A percentile compares a stretch with the other conserved stretches of the same genome.
phyloP scores from a whole-genome alignment of 1,140 invertebrate species.

The Zaprionus taronus region DNA sequence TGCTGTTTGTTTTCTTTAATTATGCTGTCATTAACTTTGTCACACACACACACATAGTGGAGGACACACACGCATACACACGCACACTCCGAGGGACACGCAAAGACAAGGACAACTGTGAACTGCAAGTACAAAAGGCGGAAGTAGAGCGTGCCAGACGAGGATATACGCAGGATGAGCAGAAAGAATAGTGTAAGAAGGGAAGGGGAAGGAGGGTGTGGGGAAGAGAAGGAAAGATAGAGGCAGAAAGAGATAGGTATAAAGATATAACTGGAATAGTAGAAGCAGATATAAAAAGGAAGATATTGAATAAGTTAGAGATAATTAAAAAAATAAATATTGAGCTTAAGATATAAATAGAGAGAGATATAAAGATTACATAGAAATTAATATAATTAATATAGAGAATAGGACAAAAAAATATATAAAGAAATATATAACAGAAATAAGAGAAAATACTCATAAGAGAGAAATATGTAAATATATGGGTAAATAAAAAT shows the following conservation, averaged over 20 bases:
- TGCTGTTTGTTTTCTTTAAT: conserved; percentile 81
- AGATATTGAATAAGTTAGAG: too few species aligned
- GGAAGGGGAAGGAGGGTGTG: too few species aligned
- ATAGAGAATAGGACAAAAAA: too few species aligned
- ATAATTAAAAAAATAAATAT: too few species aligned
- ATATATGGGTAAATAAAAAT: neutral
- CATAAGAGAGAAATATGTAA: too few species aligned
- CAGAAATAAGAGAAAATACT: too few species aligned
- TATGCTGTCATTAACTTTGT: conserved; percentile 81
- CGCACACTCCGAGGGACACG: neutral
- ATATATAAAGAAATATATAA: too few species aligned
- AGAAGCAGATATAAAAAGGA: too few species aligned
- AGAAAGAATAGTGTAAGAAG: neutral
- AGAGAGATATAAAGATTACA: too few species aligned
- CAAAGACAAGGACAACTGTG: conserved; percentile 12
- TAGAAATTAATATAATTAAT: too few species aligned
- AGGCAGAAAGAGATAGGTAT: neutral
- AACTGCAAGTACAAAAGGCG: neutral
- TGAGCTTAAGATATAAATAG: too few species aligned
- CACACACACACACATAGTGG: conserved; percentile 46
- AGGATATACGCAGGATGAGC: conserved; percentile 8
- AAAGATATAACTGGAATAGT: too few species aligned
- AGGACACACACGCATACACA: conserved; percentile 17
- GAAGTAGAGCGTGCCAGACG: neutral
- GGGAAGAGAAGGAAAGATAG: neutral